Percentiles rank a stretch among this genome's conserved stretches.
Evolutionary conservation across 2,113 vertebrate genomes (phyloP).

Genomic region (Diphyllodes magnificus): DNA sequence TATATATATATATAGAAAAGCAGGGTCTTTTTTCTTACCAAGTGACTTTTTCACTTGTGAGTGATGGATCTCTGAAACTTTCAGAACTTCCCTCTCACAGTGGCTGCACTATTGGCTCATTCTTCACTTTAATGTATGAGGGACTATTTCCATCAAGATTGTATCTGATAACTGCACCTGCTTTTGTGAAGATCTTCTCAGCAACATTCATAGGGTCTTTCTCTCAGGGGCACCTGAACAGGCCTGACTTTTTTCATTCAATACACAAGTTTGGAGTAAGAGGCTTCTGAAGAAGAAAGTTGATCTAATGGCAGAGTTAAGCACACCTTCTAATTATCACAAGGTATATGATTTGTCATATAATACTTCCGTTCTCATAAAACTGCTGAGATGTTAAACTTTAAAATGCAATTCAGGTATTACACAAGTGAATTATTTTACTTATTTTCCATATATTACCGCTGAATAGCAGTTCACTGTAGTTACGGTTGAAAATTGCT

Average conservation of each 20-base stretch:
- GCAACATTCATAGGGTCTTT: background rate
- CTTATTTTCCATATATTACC: conserved; percentile 46
- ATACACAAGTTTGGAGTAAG: background rate
- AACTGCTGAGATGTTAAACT: conserved; percentile 20
- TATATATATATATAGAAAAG: background rate
- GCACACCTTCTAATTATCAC: background rate
- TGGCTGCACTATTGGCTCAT: background rate
- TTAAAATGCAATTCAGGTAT: conserved; percentile 15
- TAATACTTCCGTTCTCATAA: background rate
- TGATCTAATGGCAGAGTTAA: background rate
- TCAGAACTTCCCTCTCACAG: background rate
- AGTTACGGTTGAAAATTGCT: background rate
- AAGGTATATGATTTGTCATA: background rate
- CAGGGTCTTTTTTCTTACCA: background rate
- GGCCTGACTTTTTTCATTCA: background rate
- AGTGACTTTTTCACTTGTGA: background rate
- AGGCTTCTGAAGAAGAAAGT: background rate
- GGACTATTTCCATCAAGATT: background rate
- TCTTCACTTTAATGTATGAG: background rate
- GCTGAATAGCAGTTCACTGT: background rate
- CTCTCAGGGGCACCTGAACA: background rate
- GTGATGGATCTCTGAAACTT: background rate
- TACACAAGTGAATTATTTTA: conserved; percentile 41
- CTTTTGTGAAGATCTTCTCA: background rate
- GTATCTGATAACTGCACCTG: background rate